These are phyloP conservation scores for Zygogramma bicolorata DNA, from an alignment of 2,888 invertebrate species.

Conservation along the genomic window DNA sequence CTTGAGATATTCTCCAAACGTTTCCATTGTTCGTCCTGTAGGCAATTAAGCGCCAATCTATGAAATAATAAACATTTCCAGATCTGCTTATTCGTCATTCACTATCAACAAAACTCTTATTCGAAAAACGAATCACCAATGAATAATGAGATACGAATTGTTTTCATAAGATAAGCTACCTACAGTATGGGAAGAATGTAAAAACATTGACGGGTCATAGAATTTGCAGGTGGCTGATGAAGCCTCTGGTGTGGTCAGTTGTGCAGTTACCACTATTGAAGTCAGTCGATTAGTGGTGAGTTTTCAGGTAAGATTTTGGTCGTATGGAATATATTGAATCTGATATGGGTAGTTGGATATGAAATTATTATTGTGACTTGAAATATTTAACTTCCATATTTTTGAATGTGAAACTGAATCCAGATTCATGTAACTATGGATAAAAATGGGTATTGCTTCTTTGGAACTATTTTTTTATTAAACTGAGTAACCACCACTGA, in stretches of 20 bases:
- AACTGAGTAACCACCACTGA: too few relatives aligned
- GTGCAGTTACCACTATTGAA: not conserved
- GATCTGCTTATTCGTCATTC: conserved; percentile 10
- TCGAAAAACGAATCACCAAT: conserved; percentile 3
- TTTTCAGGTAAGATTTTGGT: not conserved
- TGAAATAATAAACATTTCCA: not conserved
- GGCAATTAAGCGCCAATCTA: not conserved
- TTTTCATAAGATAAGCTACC: conserved; percentile 18
- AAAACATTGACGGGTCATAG: not conserved
- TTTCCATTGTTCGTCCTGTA: conserved; percentile 2
- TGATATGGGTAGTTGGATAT: too few relatives aligned
- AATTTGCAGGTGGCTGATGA: not conserved
- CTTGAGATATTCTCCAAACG: too few relatives aligned
- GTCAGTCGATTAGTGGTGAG: not conserved
- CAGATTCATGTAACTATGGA: too few relatives aligned
- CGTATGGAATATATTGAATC: not conserved
- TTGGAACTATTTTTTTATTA: too few relatives aligned
- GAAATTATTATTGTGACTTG: too few relatives aligned
- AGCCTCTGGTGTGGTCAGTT: not conserved
- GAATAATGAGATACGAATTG: conserved; percentile 6
- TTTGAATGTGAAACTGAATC: too few relatives aligned
- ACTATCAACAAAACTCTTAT: not conserved
- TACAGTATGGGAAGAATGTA: not conserved
- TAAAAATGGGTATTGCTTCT: too few relatives aligned
- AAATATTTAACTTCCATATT: too few relatives aligned